Evolutionary conservation across 92 coral and sea anemone genomes (phyloP), one percentile per base, ranked within the genome.

Genomic region (Porites cylindrica): DNA sequence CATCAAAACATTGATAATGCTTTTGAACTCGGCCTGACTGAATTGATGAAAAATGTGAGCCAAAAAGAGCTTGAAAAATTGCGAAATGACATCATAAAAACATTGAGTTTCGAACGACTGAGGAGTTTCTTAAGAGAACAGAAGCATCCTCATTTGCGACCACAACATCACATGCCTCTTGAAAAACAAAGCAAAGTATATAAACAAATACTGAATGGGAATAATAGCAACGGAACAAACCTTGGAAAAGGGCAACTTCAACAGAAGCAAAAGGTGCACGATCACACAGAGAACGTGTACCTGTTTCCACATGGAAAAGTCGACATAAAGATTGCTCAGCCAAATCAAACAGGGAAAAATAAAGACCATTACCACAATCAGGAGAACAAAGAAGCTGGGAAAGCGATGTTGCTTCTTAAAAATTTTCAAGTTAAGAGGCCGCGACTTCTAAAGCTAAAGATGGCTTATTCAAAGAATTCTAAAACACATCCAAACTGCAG

Each of bases 401-500:
- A 74, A 67, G 26, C 23, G 29, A 3, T 80, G 84, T 43, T n/a
- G 10, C n/a, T 11, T 23, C 10, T 26, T 71, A 16, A 81, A 10
- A 66, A 53, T 19, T 43, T 5, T 20, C 78, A 23, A 2, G 78
- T 54, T 8, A 8, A 10, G 17, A 21, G 12, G 64, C 5, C 21
- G 10, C 21, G 10, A 19, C 56, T 20, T 8, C 21, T 10, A 56
- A 9, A 10, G 12, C 61, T 8, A 56, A 10, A 56, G 61, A n/a
- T 54, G 64, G 70, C 85, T 8, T 2, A 52, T 54, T 66, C 73
- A 14, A 16, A 23, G 19, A 56, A 26, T 51, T 51, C 76, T 3
- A 53, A 64, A 14, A 68, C 9, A 70, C 19, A 26, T 24, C 52
- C 56, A 62, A 63, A 78, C 82, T 78, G 82, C 20, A 63, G 19